Conservation (phyloP, 2,113 vertebrate genomes). For the Hemiscyllium ocellatum region DNA sequence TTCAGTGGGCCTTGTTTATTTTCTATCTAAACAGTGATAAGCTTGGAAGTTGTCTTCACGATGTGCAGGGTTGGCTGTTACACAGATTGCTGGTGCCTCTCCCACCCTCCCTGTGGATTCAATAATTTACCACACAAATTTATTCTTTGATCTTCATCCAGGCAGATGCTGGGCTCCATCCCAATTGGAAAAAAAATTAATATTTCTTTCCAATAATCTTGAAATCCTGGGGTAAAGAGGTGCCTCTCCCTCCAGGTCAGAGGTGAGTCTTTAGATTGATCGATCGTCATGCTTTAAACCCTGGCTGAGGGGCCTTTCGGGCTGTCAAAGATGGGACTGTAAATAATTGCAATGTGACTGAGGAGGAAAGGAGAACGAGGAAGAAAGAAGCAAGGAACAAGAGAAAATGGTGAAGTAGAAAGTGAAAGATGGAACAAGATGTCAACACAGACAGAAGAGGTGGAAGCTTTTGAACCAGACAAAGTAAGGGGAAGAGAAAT, state of each 20-base stretch:
- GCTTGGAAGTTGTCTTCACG: neutral
- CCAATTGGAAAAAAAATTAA: neutral
- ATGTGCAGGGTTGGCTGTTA: neutral
- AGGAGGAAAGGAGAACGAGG: neutral
- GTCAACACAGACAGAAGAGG: neutral
- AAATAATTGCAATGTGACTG: neutral
- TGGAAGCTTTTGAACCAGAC: neutral
- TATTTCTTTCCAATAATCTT: neutral
- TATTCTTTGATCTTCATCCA: neutral
- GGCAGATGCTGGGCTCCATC: neutral
- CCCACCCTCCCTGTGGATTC: neutral
- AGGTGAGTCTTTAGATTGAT: neutral
- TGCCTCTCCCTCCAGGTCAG: neutral
- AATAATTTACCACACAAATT: neutral
- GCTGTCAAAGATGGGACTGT: neutral
- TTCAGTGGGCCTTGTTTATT: neutral
- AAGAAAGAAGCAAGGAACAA: neutral
- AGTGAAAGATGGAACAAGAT: neutral
- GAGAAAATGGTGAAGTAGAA: neutral
- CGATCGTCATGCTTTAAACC: neutral
- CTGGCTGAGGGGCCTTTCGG: neutral
- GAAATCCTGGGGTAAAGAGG: neutral
- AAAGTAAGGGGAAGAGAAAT: neutral
- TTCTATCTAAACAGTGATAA: slow-evolving; percentile 24
- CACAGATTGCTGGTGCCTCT: neutral